phyloP scores from a whole-genome alignment of 2,888 invertebrate species.

The Acrobasis repandana region DNA sequence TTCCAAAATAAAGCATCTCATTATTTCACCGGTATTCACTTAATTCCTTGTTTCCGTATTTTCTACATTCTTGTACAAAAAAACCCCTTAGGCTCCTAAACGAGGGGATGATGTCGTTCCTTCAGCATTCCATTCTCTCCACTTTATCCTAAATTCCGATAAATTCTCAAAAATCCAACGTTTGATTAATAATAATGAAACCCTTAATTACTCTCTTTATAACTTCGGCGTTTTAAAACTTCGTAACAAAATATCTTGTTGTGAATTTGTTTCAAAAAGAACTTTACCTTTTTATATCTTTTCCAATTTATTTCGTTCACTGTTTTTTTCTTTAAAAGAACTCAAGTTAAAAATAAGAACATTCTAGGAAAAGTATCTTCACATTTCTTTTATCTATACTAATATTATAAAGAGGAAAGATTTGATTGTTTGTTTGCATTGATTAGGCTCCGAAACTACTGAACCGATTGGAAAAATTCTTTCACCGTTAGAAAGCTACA shows the following conservation, averaged over 20 bases:
- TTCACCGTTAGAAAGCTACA: too few relatives aligned
- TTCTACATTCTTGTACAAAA: conserved; percentile 23
- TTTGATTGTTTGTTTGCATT: too few relatives aligned
- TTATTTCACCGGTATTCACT: conserved; percentile 49
- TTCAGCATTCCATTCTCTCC: conserved; percentile 27
- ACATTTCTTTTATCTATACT: too few relatives aligned
- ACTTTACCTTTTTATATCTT: conserved; percentile 16
- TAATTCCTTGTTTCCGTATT: conserved; percentile 34
- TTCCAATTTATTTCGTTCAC: conserved; percentile 14
- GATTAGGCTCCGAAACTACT: too few relatives aligned
- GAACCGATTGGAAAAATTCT: too few relatives aligned
- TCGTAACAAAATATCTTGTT: conserved; percentile 28
- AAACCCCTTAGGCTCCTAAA: conserved; percentile 7
- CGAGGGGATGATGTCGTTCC: conserved; percentile 24
- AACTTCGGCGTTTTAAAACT: conserved; percentile 33
- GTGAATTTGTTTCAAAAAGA: conserved; percentile 18
- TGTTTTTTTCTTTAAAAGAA: background rate
- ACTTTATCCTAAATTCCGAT: conserved; percentile 28
- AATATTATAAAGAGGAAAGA: too few relatives aligned
- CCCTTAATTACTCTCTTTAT: conserved; percentile 35
- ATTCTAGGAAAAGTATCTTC: background rate
- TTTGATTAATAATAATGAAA: conserved; percentile 35
- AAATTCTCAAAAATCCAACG: conserved; percentile 30
- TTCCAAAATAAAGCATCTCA: conserved; percentile 48
- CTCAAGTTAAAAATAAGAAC: background rate